Evolutionary conservation across 2,888 invertebrate genomes (phyloP).

Genomic region (Idaea biselata): DNA sequence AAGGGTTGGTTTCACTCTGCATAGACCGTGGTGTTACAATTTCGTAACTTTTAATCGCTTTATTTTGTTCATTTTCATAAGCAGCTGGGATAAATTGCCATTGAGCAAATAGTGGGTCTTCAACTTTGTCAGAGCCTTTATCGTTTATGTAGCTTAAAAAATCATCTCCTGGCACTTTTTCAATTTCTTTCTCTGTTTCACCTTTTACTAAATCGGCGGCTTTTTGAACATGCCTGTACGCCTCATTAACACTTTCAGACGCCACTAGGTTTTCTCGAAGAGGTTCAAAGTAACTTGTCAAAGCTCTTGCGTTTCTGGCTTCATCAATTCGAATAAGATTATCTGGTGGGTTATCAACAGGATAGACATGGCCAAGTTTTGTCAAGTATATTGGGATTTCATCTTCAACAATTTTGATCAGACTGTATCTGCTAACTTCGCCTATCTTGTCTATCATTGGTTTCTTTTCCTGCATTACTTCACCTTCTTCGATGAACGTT

Average conservation of each 20-base stretch:
- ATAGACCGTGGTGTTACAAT: slow-evolving; percentile 62
- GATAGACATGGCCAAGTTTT: slow-evolving; percentile 70
- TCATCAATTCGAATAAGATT: slow-evolving; percentile 75
- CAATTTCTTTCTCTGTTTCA: slow-evolving; percentile 40
- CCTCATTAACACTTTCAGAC: slow-evolving; percentile 76
- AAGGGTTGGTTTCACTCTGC: slow-evolving; percentile 70
- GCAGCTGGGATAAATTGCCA: slow-evolving; percentile 77
- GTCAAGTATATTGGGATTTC: slow-evolving; percentile 76
- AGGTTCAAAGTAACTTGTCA: slow-evolving; percentile 58
- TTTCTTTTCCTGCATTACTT: slow-evolving; percentile 79
- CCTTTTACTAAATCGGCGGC: slow-evolving; percentile 31
- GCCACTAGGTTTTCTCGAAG: slow-evolving; percentile 72
- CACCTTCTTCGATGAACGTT: slow-evolving; percentile 73
- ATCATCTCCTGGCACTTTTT: slow-evolving; percentile 55
- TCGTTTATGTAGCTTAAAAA: slow-evolving; percentile 66
- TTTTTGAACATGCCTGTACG: slow-evolving; percentile 64
- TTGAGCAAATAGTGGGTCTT: slow-evolving; percentile 43
- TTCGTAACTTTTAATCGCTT: slow-evolving; percentile 57
- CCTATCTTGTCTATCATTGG: slow-evolving; percentile 84
- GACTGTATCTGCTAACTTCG: slow-evolving; percentile 84
- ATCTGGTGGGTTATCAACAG: slow-evolving; percentile 72
- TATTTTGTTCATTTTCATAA: slow-evolving; percentile 65
- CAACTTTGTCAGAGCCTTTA: slow-evolving; percentile 57
- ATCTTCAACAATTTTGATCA: slow-evolving; percentile 84
- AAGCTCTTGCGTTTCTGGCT: slow-evolving; percentile 71